These are phyloP conservation scores for Aselliscus stoliczkanus DNA, from an alignment of 2,797 vertebrate genomes.

Conservation along the genomic window DNA sequence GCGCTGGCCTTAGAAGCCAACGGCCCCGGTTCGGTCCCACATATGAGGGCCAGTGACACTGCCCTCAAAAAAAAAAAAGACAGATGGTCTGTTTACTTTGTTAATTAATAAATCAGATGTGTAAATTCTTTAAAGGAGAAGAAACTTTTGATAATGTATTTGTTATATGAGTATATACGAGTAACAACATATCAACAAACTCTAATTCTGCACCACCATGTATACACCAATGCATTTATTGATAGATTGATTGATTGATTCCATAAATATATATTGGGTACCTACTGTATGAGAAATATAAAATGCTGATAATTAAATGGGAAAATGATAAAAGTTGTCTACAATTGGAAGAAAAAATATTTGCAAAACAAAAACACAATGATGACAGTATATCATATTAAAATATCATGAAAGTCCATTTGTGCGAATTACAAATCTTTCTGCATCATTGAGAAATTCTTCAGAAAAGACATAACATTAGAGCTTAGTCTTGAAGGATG, in stretches of 20 bases:
- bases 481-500: background rate
- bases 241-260: background rate
- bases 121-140: background rate
- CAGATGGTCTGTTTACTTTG: background rate
- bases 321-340: background rate
- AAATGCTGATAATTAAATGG: background rate
- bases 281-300: background rate
- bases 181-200: background rate
- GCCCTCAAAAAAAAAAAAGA: too few relatives aligned
- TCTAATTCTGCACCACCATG: background rate
- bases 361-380: background rate
- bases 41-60: too few relatives aligned
- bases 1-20: too few relatives aligned
- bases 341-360: background rate
- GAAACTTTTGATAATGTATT: background rate
- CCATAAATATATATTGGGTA: background rate
- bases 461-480: background rate
- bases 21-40: too few relatives aligned
- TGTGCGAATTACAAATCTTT: background rate
- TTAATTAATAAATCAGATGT: background rate
- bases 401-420: background rate
- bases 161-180: background rate
- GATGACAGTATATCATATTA: background rate
- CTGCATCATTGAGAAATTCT: background rate
- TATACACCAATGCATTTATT: background rate